A percentile compares a stretch with the other conserved stretches of the same genome.
These are phyloP conservation scores for Coboldia fuscipes DNA, from an alignment of 1,140 invertebrate genomes.

Conservation along the genomic window DNA sequence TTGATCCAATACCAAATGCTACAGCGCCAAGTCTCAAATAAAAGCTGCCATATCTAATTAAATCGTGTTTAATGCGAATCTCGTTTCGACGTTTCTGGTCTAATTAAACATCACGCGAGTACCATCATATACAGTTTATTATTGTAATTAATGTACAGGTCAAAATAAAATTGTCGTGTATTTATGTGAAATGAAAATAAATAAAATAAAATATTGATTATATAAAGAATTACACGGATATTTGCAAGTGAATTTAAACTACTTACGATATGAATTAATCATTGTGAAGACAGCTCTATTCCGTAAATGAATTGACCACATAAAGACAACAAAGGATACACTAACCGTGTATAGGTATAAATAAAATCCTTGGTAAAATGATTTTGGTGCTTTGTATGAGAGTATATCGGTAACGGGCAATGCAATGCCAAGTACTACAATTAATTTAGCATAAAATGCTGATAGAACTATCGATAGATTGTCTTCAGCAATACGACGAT, in stretches of 20 bases:
- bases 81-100: too few species aligned
- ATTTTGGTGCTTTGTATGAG: conserved; percentile 34
- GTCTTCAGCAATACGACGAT: conserved; percentile 17
- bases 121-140: too few species aligned
- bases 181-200: neutral
- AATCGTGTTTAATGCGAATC: too few species aligned
- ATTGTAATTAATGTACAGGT: too few species aligned
- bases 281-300: conserved; percentile 24
- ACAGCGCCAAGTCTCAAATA: conserved; percentile 63
- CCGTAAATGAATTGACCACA: conserved; percentile 45
- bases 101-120: too few species aligned
- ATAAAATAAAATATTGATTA: neutral
- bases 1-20: conserved; percentile 46
- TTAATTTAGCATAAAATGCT: conserved; percentile 54
- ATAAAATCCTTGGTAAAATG: conserved; percentile 61
- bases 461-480: conserved; percentile 34
- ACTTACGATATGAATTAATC: conserved; percentile 13
- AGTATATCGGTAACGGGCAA: conserved; percentile 48
- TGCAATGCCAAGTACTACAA: conserved; percentile 55
- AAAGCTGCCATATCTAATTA: conserved; percentile 48
- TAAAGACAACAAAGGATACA: conserved; percentile 58
- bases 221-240: neutral
- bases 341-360: conserved; percentile 60
- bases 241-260: too few species aligned
- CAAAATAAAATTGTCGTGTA: neutral